Evolutionary conservation across 30 jellyfish, hydroid and myxozoan species (phyloP).

Genomic region (Chironex yamaguchii): DNA sequence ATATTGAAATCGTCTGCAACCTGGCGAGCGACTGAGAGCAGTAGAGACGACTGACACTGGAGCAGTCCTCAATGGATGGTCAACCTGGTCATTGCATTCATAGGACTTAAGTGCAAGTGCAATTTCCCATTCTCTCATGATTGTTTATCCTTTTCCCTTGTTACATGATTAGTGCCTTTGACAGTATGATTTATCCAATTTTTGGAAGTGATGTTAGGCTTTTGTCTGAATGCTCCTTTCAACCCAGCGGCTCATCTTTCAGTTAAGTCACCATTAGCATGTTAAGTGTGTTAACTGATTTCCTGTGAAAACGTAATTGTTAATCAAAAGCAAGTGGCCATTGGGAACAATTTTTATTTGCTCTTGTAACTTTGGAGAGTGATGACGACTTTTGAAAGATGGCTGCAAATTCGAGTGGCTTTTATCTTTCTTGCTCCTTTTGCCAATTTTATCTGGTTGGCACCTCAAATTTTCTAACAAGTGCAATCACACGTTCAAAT

Average conservation of each 20-base stretch:
- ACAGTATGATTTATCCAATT: constrained; percentile 45
- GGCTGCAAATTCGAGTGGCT: constrained; percentile 33
- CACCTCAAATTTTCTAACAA: constrained; percentile 21
- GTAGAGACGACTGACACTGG: too few relatives aligned
- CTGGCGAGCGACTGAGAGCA: too few relatives aligned
- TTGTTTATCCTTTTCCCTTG: constrained; percentile 7
- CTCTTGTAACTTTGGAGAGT: too few relatives aligned
- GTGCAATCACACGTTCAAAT: constrained; percentile 28
- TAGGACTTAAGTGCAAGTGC: too few relatives aligned
- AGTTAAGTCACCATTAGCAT: constrained; percentile 28
- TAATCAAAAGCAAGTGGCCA: constrained; percentile 8
- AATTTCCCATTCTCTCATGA: constrained; percentile 6
- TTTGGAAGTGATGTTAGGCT: constrained; percentile 35
- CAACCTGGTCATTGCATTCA: too few relatives aligned
- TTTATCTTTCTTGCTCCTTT: constrained; percentile 20
- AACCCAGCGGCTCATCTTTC: constrained; percentile 38
- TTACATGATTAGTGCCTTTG: constrained; percentile 37
- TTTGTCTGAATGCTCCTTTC: constrained; percentile 39
- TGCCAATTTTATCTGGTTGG: constrained; percentile 1
- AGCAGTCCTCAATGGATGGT: too few relatives aligned
- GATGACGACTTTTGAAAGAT: too few relatives aligned
- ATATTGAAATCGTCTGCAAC: too few relatives aligned
- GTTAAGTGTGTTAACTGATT: constrained; percentile 40
- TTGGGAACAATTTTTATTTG: too few relatives aligned
- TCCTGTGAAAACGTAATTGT: constrained; percentile 9